Evolutionary conservation across 2,797 vertebrate genomes (phyloP).

Genomic region (Arnoldichthys spilopterus): DNA sequence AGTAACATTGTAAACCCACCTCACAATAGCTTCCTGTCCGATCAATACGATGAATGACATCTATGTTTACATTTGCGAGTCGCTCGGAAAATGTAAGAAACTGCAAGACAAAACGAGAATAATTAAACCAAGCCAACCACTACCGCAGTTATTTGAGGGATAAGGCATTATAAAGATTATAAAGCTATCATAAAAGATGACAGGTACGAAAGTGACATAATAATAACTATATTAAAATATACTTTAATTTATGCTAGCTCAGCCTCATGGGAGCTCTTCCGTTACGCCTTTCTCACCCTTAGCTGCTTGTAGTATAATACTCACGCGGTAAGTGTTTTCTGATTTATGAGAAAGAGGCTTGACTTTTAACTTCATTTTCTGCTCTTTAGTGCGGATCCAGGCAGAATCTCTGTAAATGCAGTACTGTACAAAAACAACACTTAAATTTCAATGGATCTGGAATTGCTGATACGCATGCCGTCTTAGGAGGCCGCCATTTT

Average conservation of each 20-base stretch:
- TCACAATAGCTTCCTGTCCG: constrained; percentile 88
- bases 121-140: no score
- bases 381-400: neutral
- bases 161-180: neutral
- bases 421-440: constrained; percentile 31
- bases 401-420: neutral
- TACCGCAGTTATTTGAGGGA: no score
- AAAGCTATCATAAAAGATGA: neutral
- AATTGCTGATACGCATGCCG: constrained; percentile 72
- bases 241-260: no score
- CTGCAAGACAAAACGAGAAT: constrained; percentile 67
- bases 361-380: constrained; percentile 89
- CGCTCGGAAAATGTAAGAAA: constrained; percentile 97
- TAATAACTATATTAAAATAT: no score
- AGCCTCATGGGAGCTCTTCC: neutral
- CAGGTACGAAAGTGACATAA: no score
- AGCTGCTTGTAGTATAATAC: constrained; percentile 41
- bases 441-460: neutral
- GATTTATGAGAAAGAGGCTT: constrained; percentile 90
- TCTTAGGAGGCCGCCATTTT: constrained; percentile 81
- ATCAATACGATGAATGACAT: constrained; percentile 97
- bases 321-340: constrained; percentile 92
- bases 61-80: constrained; percentile 92
- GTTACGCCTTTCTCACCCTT: neutral
- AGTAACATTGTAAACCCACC: no score